Evolutionary conservation across 2,113 vertebrate species (phyloP), one percentile per base, ranked within the genome.

Genomic region (Megaleporinus macrocephalus): DNA sequence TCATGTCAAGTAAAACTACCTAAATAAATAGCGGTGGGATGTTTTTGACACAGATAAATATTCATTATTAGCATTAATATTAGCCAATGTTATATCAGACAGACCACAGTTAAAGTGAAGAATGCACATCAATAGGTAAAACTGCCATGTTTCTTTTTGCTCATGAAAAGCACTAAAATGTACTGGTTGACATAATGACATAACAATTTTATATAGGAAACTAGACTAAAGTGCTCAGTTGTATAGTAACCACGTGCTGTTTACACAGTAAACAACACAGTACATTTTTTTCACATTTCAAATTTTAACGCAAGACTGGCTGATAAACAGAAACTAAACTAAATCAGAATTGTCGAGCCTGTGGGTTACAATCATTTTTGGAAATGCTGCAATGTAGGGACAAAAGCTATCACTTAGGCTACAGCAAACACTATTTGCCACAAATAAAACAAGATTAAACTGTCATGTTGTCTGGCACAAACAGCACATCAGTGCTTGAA

Each of bases 381-480:
- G 12, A 24, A 10, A 61, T 24, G 57, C 20, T 68, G 18, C 20
- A 41, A n/a, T 12, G 22, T n/a, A 20, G 24, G 22, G 22, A 70
- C 36, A 70, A 44, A 68, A 44, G 6, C n/a, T n/a, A 41, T 68
- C 66, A 70, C 22, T 44, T 44, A 41, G 12, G 22, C 22, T 70
- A 70, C 36, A 44, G 36, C 66, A n/a, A 44, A 70, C 66, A 44
- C 2, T n/a, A n/a, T 44, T 70, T 44, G 33, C 66, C 22, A 41
- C 36, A n/a, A 44, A 29, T 33, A 24, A 70, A 70, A 69, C 30
- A 41, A 68, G 36, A 70, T 44, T 22, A 68, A n/a, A 70, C n/a
- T 44, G 66, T 70, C 36, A 70, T 24, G 20, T 2, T 4, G 10
- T 44, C 66, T 70, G 41, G 66, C 33, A 20, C 5, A 24, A 22